Conservation (phyloP, 2,113 vertebrate species). For the Neolamprologus falcicula region DNA sequence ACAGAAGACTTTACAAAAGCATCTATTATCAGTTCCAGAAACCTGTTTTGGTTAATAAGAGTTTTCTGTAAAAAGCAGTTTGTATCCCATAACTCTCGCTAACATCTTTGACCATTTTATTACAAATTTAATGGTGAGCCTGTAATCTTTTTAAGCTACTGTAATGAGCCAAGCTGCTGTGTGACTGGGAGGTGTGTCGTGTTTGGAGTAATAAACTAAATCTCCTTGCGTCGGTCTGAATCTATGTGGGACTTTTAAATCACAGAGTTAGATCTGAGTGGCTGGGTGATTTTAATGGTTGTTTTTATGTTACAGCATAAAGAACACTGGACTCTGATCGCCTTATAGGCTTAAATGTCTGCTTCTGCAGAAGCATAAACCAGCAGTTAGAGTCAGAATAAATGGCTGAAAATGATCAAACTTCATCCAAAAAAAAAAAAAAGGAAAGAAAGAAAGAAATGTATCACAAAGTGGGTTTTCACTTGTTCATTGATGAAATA, state of each 20-base stretch:
- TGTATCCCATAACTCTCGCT: not conserved
- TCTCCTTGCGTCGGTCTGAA: not conserved
- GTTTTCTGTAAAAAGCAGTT: not conserved
- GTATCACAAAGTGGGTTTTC: not conserved
- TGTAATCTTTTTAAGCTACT: not conserved
- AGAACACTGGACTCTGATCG: not conserved
- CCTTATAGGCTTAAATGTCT: not conserved
- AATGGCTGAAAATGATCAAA: not conserved
- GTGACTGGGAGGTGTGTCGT: not conserved
- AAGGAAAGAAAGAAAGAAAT: rapidly evolving
- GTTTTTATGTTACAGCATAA: not conserved
- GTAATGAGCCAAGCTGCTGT: not conserved
- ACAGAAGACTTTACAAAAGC: not conserved
- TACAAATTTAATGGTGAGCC: not conserved
- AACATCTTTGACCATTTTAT: not conserved
- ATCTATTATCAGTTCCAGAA: not conserved
- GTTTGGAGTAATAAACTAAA: not conserved
- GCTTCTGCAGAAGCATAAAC: not conserved
- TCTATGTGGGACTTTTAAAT: not conserved
- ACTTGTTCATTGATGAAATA: not conserved
- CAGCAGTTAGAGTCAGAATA: not conserved
- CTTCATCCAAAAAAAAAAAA: not conserved
- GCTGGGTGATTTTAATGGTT: not conserved
- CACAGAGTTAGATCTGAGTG: not conserved
- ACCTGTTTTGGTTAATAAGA: not conserved